Base-by-base conservation (phyloP, 1,140 invertebrate genomes). In the Mercenaria mercenaria region DNA sequence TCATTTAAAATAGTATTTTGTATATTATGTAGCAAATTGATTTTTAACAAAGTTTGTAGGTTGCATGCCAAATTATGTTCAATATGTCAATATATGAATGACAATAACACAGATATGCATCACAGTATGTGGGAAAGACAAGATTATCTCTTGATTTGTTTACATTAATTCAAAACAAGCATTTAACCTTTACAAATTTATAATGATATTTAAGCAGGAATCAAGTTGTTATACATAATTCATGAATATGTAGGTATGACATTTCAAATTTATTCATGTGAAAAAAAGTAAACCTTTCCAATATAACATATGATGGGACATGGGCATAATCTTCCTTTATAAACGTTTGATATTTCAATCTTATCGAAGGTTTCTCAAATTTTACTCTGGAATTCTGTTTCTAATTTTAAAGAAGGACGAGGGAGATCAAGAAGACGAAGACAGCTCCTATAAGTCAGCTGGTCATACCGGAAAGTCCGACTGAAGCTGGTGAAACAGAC, bases 341-440 rank as follows among this genome's bases (percentile, higher is more conserved):
- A n/a, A n/a, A n/a, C n/a, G n/a, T n/a, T n/a, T n/a, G n/a, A n/a
- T n/a, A n/a, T n/a, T n/a, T n/a, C n/a, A n/a, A n/a, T n/a, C n/a
- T n/a, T n/a, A n/a, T n/a, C n/a, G n/a, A n/a, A n/a, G n/a, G n/a
- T n/a, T n/a, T n/a, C n/a, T n/a, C n/a, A n/a, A n/a, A n/a, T n/a
- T n/a, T n/a, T n/a, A n/a, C n/a, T n/a, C n/a, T n/a, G n/a, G n/a
- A n/a, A n/a, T n/a, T n/a, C n/a, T n/a, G n/a, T n/a, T n/a, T 72
- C 34, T 72, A 72, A 64, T 56, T 52, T 77, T 52, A 37, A 91
- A 94, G 93, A 93, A 93, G 92, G 86, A 92, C 91, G 74, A 90
- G 88, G 86, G 93, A 94, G 74, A 59, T 91, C 26, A 95, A 94
- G 92, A 95, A 94, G 91, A 95, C 94, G 18, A 94, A 93, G 89